Base-by-base conservation (phyloP, 2,797 vertebrate genomes). In the Denticeps clupeoides region DNA sequence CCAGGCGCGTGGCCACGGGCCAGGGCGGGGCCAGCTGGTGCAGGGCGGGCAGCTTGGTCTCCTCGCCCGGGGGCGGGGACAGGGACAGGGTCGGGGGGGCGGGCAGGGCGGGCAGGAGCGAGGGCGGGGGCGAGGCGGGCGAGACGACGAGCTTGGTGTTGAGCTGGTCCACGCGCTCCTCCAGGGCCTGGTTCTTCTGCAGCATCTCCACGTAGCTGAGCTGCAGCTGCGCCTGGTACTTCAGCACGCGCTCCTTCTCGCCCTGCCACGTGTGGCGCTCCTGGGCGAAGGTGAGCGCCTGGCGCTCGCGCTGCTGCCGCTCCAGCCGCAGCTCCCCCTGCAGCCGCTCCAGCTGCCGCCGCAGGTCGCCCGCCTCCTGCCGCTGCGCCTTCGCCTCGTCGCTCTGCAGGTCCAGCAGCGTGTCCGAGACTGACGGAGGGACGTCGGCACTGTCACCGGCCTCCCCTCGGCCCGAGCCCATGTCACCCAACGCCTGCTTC, bases 201-300 rank as follows among this genome's bases (percentile, higher is more conserved):
- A 96, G 87, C 47, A 93, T 97, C 71, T 99, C 94, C 69, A 99
- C 93, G 0, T 97, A 97, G 71, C 91, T 97, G 51, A 99, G 84
- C 77, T 99, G 94, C 60, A 99, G 80, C 73, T 97, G 95, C 18
- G 95, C 93, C 85, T 99, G 93, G 70, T 97, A 97, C 70, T 97
- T 93, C 50, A 97, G 85, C 62, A 97, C 93, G 3, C 93, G 90
- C 50, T 97, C 91, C 62, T 97, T 97, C 80, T 99, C 93, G 8
- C 92, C 92, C 73, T 94, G 88, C 95, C 93, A 97, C 1, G 91
- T 95, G 49, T 91, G 89, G 37, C 91, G 81, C 65, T 99, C 93
- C 64, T 93, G 91, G 53, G 93, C 88, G 1, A 97, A 96, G 77
- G 88, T 89, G 69, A 87, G 82, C 2, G 89, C 85, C 73, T 97